Conservation (phyloP, 2,113 vertebrate genomes). For the Steatornis caripensis region DNA sequence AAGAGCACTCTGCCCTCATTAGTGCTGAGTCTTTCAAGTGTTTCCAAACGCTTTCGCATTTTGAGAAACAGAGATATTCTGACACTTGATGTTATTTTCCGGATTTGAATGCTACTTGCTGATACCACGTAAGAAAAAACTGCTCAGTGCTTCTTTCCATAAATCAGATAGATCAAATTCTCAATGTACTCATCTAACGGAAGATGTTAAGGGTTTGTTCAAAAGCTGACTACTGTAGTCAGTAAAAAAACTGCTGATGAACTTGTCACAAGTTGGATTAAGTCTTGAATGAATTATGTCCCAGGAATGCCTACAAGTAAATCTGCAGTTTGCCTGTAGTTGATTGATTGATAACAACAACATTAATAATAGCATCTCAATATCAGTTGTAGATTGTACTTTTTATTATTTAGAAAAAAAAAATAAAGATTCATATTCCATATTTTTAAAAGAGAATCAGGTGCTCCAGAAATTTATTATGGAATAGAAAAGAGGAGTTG, state of each 20-base stretch:
- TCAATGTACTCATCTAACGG: neutral
- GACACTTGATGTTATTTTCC: neutral
- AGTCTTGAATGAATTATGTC: neutral
- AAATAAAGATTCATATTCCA: neutral
- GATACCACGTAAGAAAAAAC: neutral
- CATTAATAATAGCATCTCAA: neutral
- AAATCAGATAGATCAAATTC: neutral
- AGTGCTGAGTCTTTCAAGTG: neutral
- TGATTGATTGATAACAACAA: neutral
- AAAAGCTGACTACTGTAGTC: neutral
- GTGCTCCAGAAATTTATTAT: neutral
- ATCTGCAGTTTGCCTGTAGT: neutral
- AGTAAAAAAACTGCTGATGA: neutral
- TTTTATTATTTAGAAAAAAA: neutral
- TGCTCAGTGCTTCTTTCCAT: neutral
- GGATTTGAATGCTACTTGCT: neutral
- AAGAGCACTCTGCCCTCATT: neutral
- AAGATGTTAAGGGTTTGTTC: neutral
- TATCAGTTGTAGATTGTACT: neutral
- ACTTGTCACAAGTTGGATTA: neutral
- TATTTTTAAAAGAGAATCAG: neutral
- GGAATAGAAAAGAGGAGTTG: neutral
- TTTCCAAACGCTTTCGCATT: neutral
- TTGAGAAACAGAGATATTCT: neutral
- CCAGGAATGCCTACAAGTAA: neutral